A percentile compares a stretch with the other conserved stretches of the same genome.
Conservation (phyloP, 1,140 invertebrate species). For the Vanessa atalanta region DNA sequence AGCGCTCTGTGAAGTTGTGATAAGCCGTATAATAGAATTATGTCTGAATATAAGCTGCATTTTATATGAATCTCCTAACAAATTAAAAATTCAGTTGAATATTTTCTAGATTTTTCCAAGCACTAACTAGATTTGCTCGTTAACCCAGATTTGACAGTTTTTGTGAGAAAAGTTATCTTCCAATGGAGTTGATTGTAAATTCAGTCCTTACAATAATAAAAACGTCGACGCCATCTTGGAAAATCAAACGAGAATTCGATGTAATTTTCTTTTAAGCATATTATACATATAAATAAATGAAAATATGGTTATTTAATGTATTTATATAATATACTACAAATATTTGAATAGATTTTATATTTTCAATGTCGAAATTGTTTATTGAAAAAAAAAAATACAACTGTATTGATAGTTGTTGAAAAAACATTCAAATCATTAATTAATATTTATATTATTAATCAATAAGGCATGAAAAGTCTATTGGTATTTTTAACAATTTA, state of each 20-base stretch:
- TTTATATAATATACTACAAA: too few species aligned
- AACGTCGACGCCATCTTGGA: not conserved
- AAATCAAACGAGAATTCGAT: not conserved
- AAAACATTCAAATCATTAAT: not conserved
- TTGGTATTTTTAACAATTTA: not conserved
- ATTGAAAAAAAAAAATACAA: too few species aligned
- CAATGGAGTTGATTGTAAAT: not conserved
- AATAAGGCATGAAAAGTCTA: not conserved
- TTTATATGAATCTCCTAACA: too few species aligned
- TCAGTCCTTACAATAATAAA: not conserved
- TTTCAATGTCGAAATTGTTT: too few species aligned
- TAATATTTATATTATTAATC: not conserved
- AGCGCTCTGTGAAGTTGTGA: too few species aligned
- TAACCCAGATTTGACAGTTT: constrained; percentile 7
- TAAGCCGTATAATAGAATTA: too few species aligned
- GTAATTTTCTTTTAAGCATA: too few species aligned
- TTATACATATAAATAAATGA: too few species aligned
- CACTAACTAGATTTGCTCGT: not conserved
- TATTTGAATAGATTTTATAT: too few species aligned
- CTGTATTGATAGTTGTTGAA: too few species aligned
- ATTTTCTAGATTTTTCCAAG: not conserved
- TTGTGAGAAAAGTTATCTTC: not conserved
- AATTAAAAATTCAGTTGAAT: not conserved
- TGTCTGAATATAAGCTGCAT: too few species aligned
- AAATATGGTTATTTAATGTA: too few species aligned